Conservation (phyloP, 2,888 invertebrate species). For the Cancer borealis region DNA sequence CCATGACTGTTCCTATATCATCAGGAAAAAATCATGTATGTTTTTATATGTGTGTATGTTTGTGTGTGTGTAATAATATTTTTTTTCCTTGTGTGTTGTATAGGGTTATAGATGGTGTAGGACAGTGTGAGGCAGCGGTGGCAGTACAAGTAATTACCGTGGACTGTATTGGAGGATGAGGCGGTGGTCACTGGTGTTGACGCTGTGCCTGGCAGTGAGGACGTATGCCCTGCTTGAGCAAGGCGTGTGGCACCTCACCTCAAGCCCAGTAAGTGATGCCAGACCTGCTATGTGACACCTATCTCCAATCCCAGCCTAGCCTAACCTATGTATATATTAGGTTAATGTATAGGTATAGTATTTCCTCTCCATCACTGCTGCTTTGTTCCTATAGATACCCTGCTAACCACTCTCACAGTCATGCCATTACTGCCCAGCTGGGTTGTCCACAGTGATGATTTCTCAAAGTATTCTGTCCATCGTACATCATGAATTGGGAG, state of each 20-base stretch:
- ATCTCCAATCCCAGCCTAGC: not conserved
- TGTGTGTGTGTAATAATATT: no score
- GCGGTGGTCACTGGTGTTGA: not conserved
- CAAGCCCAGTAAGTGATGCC: conserved; percentile 25
- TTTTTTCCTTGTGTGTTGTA: no score
- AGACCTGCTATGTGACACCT: not conserved
- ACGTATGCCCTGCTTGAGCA: conserved; percentile 45
- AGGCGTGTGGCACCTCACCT: conserved; percentile 52
- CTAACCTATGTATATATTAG: not conserved
- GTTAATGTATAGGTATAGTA: no score
- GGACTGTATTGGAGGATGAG: not conserved
- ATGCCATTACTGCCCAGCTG: no score
- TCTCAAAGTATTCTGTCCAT: no score
- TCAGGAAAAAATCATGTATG: no score
- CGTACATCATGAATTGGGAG: no score
- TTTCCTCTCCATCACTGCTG: no score
- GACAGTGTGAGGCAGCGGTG: not conserved
- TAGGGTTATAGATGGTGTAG: no score
- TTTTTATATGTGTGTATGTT: no score
- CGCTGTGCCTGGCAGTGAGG: not conserved
- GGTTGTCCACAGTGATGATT: no score
- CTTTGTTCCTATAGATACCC: not conserved
- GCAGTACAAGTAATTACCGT: not conserved
- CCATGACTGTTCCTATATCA: no score
- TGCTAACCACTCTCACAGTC: not conserved